Percentiles rank a stretch among this genome's conserved stretches.
phyloP scores from a whole-genome alignment of 2,113 vertebrate genomes.

The Neotragus moschatus region DNA sequence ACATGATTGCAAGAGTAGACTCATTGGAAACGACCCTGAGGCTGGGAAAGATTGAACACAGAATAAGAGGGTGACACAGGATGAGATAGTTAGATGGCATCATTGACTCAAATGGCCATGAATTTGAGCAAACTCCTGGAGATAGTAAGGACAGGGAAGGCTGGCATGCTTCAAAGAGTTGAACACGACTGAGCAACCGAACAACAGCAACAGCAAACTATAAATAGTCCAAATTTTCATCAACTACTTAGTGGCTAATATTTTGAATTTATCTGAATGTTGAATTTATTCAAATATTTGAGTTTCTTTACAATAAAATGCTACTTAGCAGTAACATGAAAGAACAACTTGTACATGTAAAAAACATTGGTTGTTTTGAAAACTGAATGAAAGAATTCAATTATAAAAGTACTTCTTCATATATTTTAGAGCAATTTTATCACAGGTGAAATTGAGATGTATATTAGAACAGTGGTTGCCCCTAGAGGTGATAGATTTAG shows the following conservation, averaged over 20 bases:
- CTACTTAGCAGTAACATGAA: background rate
- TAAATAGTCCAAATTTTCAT: background rate
- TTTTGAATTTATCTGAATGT: background rate
- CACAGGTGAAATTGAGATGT: background rate
- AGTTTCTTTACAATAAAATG: background rate
- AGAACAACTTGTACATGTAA: background rate
- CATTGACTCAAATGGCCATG: background rate
- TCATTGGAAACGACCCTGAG: background rate
- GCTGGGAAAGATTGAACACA: background rate
- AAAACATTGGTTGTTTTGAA: background rate
- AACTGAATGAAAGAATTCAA: background rate
- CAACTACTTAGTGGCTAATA: background rate
- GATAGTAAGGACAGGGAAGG: background rate
- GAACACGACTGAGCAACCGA: accelerated
- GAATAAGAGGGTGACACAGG: background rate
- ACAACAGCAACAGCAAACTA: background rate
- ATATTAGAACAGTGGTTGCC: background rate
- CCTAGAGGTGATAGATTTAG: background rate
- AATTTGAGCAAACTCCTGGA: background rate
- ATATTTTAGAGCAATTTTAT: background rate
- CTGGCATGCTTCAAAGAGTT: background rate
- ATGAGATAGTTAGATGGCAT: background rate
- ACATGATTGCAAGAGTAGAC: background rate
- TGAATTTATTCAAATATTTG: background rate
- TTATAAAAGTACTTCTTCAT: background rate